Evolutionary conservation across 1,140 invertebrate genomes (phyloP), one percentile per base, ranked within the genome.

Genomic region (Hycleus phaleratus): DNA sequence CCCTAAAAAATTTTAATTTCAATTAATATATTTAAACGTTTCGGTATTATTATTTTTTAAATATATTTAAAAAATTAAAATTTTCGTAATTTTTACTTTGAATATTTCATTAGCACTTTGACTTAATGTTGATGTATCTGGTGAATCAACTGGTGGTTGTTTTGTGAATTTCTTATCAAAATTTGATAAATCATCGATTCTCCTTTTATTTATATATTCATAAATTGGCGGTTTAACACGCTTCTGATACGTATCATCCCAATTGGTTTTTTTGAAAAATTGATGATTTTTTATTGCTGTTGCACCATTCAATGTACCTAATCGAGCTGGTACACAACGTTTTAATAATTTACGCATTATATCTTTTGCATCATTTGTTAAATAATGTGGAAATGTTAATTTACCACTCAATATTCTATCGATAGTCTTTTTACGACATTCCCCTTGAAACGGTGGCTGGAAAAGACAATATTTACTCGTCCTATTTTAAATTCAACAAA

Each of bases 161-260:
- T 87, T 86, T 9, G 97, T 99, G 75, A 99, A 99, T 76, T 95
- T 93, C 54, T 91, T 93, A 75, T 99, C 97, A 77, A 99, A 99
- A 71, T 98, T 93, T 47, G 94, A 97, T 0, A 94, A 93, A 78
- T 99, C 97, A 73, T 98, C 96, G 68, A 96, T 95, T 38, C 51
- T 58, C 9, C 44, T 58, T 9, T 49, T 55, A 58, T 54, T n/a
- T 49, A 26, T 58, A 40, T 44, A 44, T 12, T 43, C 53, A 38
- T 43, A 45, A 12, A 95, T 95, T 26, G 95, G 95, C 46, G 95
- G 93, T 70, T 96, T 91, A 40, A 94, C 76, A 74, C 86, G 86
- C 66, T 91, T 81, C 11, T 81, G 84, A 58, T 87, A 80, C 0
- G 97, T 91, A 71, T 96, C 93, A 56, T 90, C 85, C 97, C 97